These are phyloP conservation scores for Dryoscopus gambensis DNA, from an alignment of 2,113 vertebrate species.

Conservation along the genomic window DNA sequence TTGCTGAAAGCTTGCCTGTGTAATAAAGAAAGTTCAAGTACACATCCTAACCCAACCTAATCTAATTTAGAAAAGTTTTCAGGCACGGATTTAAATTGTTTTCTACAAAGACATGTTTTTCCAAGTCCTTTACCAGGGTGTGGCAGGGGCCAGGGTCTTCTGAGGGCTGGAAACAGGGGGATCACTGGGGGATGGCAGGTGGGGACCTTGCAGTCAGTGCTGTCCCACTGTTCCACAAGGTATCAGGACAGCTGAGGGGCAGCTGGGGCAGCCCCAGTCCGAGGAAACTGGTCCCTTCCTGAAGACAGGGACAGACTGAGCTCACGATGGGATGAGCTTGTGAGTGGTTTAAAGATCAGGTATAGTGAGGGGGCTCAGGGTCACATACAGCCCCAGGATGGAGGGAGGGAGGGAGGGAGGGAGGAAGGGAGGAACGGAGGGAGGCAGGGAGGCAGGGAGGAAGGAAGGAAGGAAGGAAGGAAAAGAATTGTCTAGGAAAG, in stretches of 20 bases:
- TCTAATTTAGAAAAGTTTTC: not conserved
- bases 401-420: fast-evolving
- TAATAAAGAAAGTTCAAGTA: not conserved
- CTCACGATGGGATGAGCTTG: not conserved
- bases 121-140: not conserved
- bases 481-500: too few relatives aligned
- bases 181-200: not conserved
- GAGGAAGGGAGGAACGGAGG: too few relatives aligned
- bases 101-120: not conserved
- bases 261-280: not conserved
- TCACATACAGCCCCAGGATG: not conserved
- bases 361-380: too few relatives aligned
- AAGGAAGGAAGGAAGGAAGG: not conserved
- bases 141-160: fast-evolving
- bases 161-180: fast-evolving
- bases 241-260: not conserved
- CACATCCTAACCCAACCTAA: not conserved
- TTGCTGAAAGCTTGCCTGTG: not conserved
- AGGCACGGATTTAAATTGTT: not conserved
- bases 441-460: not conserved
- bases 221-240: not conserved
- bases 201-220: too few relatives aligned
- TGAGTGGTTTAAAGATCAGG: not conserved
- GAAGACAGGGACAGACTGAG: not conserved
- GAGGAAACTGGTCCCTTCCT: fast-evolving